Conservation (phyloP, 1,140 invertebrate species). For the Pogonus chalceus region DNA sequence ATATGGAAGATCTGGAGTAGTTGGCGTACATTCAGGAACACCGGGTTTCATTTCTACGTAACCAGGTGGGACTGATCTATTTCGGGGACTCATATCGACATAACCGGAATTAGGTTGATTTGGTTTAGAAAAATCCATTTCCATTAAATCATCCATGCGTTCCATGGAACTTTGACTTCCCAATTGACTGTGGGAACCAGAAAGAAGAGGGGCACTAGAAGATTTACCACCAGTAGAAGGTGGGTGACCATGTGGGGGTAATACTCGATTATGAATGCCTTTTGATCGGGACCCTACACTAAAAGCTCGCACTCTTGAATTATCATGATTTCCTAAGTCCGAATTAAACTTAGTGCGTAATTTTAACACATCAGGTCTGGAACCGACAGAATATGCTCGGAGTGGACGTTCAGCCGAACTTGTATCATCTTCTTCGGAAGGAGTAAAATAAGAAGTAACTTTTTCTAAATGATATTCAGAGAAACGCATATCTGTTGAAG, state of each 20-base stretch:
- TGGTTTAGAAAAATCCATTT: constrained; percentile 57
- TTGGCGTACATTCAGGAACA: constrained; percentile 13
- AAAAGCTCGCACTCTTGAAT: constrained; percentile 51
- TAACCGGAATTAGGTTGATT: constrained; percentile 37
- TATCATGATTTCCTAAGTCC: constrained; percentile 15
- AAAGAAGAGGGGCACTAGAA: constrained; percentile 47
- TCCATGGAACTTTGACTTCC: constrained; percentile 49
- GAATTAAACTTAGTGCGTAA: constrained; percentile 29
- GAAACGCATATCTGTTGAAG: constrained; percentile 48
- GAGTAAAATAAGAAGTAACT: constrained; percentile 49
- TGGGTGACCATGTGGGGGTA: constrained; percentile 27
- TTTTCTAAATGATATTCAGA: constrained; percentile 57
- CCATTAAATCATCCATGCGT: constrained; percentile 67
- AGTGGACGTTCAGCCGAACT: constrained; percentile 45
- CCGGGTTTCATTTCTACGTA: constrained; percentile 29
- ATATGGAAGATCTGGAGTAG: constrained; percentile 8
- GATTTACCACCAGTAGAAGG: constrained; percentile 37
- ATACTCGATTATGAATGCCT: constrained; percentile 26
- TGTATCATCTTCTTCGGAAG: constrained; percentile 45
- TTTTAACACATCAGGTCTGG: constrained; percentile 43
- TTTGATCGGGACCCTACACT: constrained; percentile 57
- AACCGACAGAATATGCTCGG: constrained; percentile 81
- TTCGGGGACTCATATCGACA: constrained; percentile 45
- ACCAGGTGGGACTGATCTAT: constrained; percentile 19
- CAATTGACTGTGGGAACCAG: constrained; percentile 38